Evolutionary conservation across 2,888 invertebrate genomes (phyloP).

Genomic region (Leistus spinibarbis): DNA sequence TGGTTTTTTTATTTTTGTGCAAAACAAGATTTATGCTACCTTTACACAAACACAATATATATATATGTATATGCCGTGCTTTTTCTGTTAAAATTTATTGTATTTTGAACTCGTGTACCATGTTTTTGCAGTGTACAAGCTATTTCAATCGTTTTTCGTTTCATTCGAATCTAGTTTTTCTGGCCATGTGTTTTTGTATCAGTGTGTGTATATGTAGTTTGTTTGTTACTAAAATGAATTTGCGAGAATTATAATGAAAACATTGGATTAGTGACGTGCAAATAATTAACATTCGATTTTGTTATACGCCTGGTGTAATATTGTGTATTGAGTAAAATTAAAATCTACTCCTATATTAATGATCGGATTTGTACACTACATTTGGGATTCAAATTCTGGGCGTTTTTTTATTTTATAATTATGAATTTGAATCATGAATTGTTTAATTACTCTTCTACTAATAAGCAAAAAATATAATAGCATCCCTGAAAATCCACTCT

Average conservation of each 20-base stretch:
- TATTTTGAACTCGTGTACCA: neutral
- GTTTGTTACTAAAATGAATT: neutral
- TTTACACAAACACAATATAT: neutral
- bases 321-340: neutral
- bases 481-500: too few species aligned
- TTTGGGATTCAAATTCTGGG: too few species aligned
- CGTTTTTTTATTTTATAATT: too few species aligned
- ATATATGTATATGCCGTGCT: too few species aligned
- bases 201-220: neutral
- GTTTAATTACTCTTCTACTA: too few species aligned
- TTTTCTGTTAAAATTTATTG: neutral
- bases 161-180: neutral
- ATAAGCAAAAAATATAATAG: too few species aligned
- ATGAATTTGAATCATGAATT: too few species aligned
- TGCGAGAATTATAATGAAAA: neutral
- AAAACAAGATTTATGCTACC: neutral
- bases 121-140: neutral
- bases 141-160: neutral
- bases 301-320: neutral
- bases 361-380: neutral
- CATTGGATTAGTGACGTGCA: neutral
- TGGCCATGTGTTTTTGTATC: neutral
- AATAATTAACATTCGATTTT: slow-evolving; percentile 6
- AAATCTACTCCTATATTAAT: neutral
- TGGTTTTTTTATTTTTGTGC: neutral